These are phyloP conservation scores for Cosmopolites sordidus DNA, from an alignment of 2,888 invertebrate genomes.

Conservation along the genomic window DNA sequence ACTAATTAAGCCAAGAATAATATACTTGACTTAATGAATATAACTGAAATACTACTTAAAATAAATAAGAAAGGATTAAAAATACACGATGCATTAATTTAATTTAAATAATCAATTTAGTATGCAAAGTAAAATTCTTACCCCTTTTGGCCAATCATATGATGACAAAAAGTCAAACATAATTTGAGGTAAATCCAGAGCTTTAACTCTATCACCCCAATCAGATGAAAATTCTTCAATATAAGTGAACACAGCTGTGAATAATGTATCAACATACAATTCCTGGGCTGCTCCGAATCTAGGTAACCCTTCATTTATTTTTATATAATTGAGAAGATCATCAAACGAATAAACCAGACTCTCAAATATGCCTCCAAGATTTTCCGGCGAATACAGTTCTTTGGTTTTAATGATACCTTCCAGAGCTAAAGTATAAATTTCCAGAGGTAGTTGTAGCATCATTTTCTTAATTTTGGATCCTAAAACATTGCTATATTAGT, in stretches of 20 bases:
- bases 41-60: too few species aligned
- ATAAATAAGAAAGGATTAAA: too few species aligned
- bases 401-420: slow-evolving; percentile 11
- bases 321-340: slow-evolving; percentile 12
- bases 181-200: slow-evolving; percentile 17
- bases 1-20: too few species aligned
- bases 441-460: slow-evolving; percentile 1
- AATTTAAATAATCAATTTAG: neutral
- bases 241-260: slow-evolving; percentile 11
- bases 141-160: slow-evolving; percentile 13
- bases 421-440: slow-evolving; percentile 6
- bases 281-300: neutral
- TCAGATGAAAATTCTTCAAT: slow-evolving; percentile 13
- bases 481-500: too few species aligned
- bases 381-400: slow-evolving; percentile 17
- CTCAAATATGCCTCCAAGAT: slow-evolving; percentile 11
- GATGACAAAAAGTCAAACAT: slow-evolving; percentile 5
- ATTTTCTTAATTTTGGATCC: slow-evolving; percentile 4
- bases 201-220: slow-evolving; percentile 19
- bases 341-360: slow-evolving; percentile 14
- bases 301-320: neutral
- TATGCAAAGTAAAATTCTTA: slow-evolving; percentile 4
- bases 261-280: slow-evolving; percentile 8
- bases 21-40: too few species aligned
- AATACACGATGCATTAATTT: neutral